Base-by-base conservation (phyloP, 2,888 invertebrate species). In the Drosophila paramelanica region DNA sequence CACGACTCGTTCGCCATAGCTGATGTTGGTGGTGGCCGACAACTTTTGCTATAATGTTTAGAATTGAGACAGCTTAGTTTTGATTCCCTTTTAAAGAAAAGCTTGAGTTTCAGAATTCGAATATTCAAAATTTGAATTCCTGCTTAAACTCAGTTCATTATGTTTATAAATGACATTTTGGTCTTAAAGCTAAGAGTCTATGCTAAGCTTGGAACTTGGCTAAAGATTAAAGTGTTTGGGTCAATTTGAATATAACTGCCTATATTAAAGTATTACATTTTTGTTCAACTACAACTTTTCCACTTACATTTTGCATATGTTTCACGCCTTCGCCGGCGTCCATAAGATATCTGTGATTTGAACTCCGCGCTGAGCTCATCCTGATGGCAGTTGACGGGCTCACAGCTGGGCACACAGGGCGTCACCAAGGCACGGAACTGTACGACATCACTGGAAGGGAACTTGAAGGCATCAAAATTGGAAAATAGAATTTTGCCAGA, bases 401-500 rank as follows among this genome's bases (percentile, higher is more conserved):
- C 97, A 92, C 98, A 98, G 45, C 95, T 94, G 25, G 98, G 98
- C 96, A 98, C 96, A 92, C 98, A 98, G 0, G 98, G 98, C 3
- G 98, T 98, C 39, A 98, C 98, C 89, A 98, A 93, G 8, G 98
- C 98, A 73, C 98, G 95, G 95, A 98, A 98, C 92, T 98, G 98
- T 2, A 98, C 98, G 47, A 97, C 96, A 92, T 98, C 98, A 13
- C 97, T 97, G 50, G 97, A 97, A 45, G 98, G 98, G 94, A 98
- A 98, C 93, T 98, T 98, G 95, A 98, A 98, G 41, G 98, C 98
- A 92, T 98, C 98, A 93, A 98, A 98, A 93, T 97, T 96, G 52
- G 98, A 97, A 69, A 97, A 93, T 69, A 98, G 93, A 86, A 96
- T 95, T 94, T 97, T 97, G 93, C 96, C 96, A 67, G 95, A 95